phyloP scores from a whole-genome alignment of 2,113 vertebrate species.

The Protobothrops flavoviridis region DNA sequence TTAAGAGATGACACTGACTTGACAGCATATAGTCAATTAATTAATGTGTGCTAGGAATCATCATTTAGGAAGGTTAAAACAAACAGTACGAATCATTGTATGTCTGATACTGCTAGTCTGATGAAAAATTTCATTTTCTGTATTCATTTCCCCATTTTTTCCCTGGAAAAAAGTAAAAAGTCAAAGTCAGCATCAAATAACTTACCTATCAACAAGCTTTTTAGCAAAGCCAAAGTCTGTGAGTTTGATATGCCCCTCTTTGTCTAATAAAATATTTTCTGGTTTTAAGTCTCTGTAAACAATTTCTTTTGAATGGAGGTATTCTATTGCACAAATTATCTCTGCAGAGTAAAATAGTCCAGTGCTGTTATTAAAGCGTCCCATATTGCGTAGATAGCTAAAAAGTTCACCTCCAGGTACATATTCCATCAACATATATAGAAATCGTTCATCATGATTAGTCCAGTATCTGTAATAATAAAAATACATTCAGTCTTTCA shows the following conservation, averaged over 20 bases:
- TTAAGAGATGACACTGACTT: not conserved
- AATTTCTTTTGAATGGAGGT: conserved; percentile 88
- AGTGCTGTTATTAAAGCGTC: conserved; percentile 82
- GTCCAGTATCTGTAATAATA: conserved; percentile 85
- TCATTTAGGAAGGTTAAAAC: not conserved
- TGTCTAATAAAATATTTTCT: conserved; percentile 93
- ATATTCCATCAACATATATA: conserved; percentile 95
- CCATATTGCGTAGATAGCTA: conserved; percentile 88
- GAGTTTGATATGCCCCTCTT: conserved; percentile 91
- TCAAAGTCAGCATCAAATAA: not conserved
- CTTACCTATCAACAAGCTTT: conserved; percentile 90
- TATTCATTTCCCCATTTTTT: not conserved
- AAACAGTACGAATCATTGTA: not conserved
- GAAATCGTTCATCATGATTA: conserved; percentile 85
- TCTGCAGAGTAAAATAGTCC: conserved; percentile 88
- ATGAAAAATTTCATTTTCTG: not conserved
- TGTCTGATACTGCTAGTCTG: not conserved
- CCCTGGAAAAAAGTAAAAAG: not conserved
- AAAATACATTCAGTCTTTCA: not conserved
- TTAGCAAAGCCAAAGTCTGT: conserved; percentile 97
- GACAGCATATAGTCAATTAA: not conserved
- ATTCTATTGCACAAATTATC: conserved; percentile 92
- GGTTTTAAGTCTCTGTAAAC: conserved; percentile 96
- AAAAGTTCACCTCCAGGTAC: conserved; percentile 92
- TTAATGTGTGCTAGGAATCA: not conserved